Base-by-base conservation (phyloP, 1,140 invertebrate genomes). In the Microplitis mediator region DNA sequence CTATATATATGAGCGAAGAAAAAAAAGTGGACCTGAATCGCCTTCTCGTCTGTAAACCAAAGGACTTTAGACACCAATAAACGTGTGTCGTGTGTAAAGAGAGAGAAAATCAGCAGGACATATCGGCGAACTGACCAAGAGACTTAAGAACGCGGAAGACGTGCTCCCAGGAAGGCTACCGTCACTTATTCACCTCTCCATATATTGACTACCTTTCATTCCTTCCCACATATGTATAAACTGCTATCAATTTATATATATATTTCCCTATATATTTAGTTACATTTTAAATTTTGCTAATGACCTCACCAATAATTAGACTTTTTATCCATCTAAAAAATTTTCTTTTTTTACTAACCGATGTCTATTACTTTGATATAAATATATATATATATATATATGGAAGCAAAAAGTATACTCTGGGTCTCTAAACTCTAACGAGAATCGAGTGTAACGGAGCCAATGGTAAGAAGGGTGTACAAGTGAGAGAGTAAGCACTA, bases 391-490 rank as follows among this genome's bases (percentile, higher is more conserved):
- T 61, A 61, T n/a, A n/a, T n/a, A 64, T 64, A 35, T 16, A 14
- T 39, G 11, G 14, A 39, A n/a, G 39, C 11, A 64, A 64, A 64
- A 36, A 6, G 35, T 64, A 13, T 13, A 32, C 35, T n/a, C 39
- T 58, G 58, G 68, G 68, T 64, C 69, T 71, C 61, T 71, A 71
- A 71, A 71, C 69, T 64, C 69, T 71, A 71, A 71, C 69, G 69
- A 71, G 69, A 64, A 51, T 31, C 54, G 23, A 45, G n/a, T 36
- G 31, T 11, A n/a, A 60, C 39, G 39, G 58, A 50, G 58, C 58
- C 50, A 67, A 54, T 54, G 34, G 52, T n/a, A 36, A 35, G 36
- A 71, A 65, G 34, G 35, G 65, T 63, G 67, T 2, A 61, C 50
- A n/a, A 54, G 51, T 58, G 54, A 66, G 63, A 69, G 9, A 14